phyloP scores from a whole-genome alignment of 1,140 invertebrate species.

The Cepaea nemoralis region DNA sequence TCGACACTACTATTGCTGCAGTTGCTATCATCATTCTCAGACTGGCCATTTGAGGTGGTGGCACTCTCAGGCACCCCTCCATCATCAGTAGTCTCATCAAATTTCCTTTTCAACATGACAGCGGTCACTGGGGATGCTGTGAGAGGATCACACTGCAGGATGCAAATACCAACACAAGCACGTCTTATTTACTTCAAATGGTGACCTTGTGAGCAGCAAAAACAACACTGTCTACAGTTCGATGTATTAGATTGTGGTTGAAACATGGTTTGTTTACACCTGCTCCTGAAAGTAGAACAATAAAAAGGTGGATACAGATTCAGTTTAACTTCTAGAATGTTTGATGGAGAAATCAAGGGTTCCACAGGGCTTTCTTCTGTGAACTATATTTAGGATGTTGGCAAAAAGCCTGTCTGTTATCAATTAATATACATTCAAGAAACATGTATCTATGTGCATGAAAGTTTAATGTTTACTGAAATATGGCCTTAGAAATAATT shows the following conservation, averaged over 20 bases:
- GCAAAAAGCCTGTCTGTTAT: too few relatives aligned
- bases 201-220: neutral
- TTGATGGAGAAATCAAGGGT: too few relatives aligned
- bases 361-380: too few relatives aligned
- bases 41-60: slow-evolving; percentile 27
- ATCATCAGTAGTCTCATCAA: slow-evolving; percentile 40
- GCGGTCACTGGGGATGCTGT: neutral
- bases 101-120: slow-evolving; percentile 53
- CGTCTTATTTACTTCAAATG: neutral
- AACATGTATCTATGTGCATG: too few relatives aligned
- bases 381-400: too few relatives aligned
- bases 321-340: too few relatives aligned
- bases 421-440: too few relatives aligned
- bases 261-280: slow-evolving; percentile 8
- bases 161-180: neutral
- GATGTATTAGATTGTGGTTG: neutral
- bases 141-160: neutral
- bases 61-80: neutral
- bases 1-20: slow-evolving; percentile 51
- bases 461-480: too few relatives aligned
- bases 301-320: too few relatives aligned
- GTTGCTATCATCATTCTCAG: slow-evolving; percentile 53
- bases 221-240: neutral
- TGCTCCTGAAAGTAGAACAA: too few relatives aligned
- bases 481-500: too few relatives aligned